Percentiles rank a stretch among this genome's conserved stretches.
Evolutionary conservation across 1,140 invertebrate species (phyloP).

Genomic region (Scaptodrosophila lebanonensis): DNA sequence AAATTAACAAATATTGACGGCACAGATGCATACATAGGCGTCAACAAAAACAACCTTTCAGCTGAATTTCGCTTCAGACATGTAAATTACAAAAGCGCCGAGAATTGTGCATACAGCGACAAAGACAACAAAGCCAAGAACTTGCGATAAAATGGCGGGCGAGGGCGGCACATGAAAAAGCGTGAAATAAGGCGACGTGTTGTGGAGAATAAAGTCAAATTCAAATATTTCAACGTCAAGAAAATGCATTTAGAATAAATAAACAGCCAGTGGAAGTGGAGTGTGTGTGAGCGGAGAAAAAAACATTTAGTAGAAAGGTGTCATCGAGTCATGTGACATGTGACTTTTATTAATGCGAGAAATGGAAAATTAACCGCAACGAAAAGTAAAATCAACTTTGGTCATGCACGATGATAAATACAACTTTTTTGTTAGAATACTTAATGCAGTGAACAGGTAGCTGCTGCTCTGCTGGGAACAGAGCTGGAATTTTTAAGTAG

Average conservation of each 20-base stretch:
- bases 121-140: too few relatives aligned
- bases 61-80: constrained; percentile 34
- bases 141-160: too few relatives aligned
- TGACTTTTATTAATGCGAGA: constrained; percentile 10
- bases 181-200: too few relatives aligned
- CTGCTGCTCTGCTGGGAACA: too few relatives aligned
- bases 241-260: constrained; percentile 53
- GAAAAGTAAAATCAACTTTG: constrained; percentile 8
- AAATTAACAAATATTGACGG: too few relatives aligned
- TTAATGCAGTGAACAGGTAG: too few relatives aligned
- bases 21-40: too few relatives aligned
- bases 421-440: too few relatives aligned
- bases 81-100: constrained; percentile 33
- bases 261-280: constrained; percentile 33
- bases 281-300: constrained; percentile 3
- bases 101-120: constrained; percentile 28
- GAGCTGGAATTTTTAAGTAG: too few relatives aligned
- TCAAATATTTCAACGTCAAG: constrained; percentile 40
- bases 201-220: too few relatives aligned
- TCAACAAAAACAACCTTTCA: too few relatives aligned
- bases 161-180: too few relatives aligned
- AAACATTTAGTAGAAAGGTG: neutral
- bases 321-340: constrained; percentile 3
- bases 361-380: constrained; percentile 3
- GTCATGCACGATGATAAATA: constrained; percentile 8